Percentiles rank a stretch among this genome's conserved stretches.
phyloP scores from a whole-genome alignment of 2,113 vertebrate species.

The Bubo scandiacus region DNA sequence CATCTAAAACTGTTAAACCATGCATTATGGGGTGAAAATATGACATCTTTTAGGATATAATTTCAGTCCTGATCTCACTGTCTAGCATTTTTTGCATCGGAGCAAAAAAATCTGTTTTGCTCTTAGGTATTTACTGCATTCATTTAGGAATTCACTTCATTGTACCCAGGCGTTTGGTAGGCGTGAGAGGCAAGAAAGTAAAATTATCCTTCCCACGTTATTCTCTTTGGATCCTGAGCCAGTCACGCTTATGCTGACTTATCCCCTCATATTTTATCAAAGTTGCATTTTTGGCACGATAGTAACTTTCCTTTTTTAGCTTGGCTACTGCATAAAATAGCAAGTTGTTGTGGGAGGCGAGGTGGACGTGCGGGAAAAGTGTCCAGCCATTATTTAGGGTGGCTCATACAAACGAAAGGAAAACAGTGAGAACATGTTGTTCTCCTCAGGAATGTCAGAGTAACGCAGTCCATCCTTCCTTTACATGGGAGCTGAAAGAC shows the following conservation, averaged over 20 bases:
- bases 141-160: neutral
- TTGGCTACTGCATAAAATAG: neutral
- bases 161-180: neutral
- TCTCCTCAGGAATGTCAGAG: neutral
- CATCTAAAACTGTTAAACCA: neutral
- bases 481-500: neutral
- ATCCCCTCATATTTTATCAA: slow-evolving; percentile 27
- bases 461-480: neutral
- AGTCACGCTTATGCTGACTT: neutral
- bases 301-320: slow-evolving; percentile 32
- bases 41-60: neutral
- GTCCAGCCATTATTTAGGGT: neutral
- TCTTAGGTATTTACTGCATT: neutral
- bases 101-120: neutral
- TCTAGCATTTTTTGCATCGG: neutral
- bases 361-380: neutral
- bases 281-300: slow-evolving; percentile 14
- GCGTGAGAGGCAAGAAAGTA: neutral
- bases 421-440: neutral
- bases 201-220: neutral
- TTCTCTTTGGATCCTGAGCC: neutral
- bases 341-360: neutral
- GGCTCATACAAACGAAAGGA: neutral
- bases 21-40: neutral
- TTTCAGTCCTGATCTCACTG: neutral